Evolutionary conservation across 2,113 vertebrate genomes (phyloP).

Genomic region (Acrocephalus arundinaceus): DNA sequence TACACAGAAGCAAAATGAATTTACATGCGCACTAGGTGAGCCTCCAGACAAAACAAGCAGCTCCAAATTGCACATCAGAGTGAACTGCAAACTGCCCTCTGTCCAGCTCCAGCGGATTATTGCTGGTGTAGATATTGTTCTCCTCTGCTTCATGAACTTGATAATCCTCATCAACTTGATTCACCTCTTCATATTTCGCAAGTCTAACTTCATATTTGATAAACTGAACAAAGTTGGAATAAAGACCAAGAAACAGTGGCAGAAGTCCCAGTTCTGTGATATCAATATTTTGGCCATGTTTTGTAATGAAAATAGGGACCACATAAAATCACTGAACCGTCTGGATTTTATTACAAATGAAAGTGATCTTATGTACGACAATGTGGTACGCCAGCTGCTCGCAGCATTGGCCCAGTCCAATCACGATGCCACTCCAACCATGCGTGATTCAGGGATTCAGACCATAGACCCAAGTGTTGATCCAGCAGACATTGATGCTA

Average conservation of each 20-base stretch:
- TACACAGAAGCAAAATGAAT: constrained; percentile 96
- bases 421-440: constrained; percentile 91
- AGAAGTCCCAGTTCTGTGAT: constrained; percentile 98
- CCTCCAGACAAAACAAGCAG: constrained; percentile 87
- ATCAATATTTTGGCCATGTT: constrained; percentile 99
- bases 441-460: constrained; percentile 92
- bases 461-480: constrained; percentile 89
- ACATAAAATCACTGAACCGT: constrained; percentile 97
- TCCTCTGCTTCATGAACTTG: constrained; percentile 95
- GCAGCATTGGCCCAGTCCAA: constrained; percentile 96
- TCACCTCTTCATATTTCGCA: constrained; percentile 96
- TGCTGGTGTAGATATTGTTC: constrained; percentile 89
- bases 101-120: constrained; percentile 98
- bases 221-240: constrained; percentile 98
- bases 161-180: constrained; percentile 94
- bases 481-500: constrained; percentile 83
- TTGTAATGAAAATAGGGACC: constrained; percentile 98
- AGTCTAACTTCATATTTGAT: constrained; percentile 99
- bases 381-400: constrained; percentile 95
- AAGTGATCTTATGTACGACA: constrained; percentile 98
- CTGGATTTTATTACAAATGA: constrained; percentile 99
- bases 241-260: constrained; percentile 95
- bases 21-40: constrained; percentile 92
- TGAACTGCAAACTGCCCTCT: constrained; percentile 94
- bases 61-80: constrained; percentile 80